Evolutionary conservation across 1,140 invertebrate genomes (phyloP), one percentile per base, ranked within the genome.

Genomic region (Steinernema khuongi): DNA sequence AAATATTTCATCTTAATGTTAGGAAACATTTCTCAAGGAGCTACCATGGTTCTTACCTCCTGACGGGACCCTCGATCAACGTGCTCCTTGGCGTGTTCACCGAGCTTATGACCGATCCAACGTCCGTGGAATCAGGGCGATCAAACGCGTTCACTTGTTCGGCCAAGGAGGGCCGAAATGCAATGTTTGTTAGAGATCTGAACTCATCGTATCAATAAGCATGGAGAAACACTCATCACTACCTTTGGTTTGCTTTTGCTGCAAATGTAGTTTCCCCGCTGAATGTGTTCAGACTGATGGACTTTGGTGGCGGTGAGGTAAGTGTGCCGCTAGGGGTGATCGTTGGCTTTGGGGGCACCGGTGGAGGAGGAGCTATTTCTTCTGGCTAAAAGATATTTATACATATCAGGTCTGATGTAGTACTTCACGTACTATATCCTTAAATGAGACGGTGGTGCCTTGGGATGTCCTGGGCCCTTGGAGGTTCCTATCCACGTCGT

Each of bases 111-210:
- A 60, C 11, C 7, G 50, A 60, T 11, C 50, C 50, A 26, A 60
- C 50, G 19, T 60, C 50, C 50, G 50, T 60, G 14, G 75, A 76
- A 11, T 77, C 75, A 0, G 75, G 72, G 44, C 75, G 60, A 17
- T 77, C 75, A 29, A 77, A 77, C 7, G 74, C 71, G 7, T 68
- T 69, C n/a, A 70, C 50, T 43, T 30, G 72, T 0, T 32, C 43
- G 31, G 50, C 29, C 11, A 69, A 18, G 19, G 69, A 68, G n/a
- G 73, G 70, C 19, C 71, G 72, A 67, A 77, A 77, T 7, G 72
- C 50, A 7, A 77, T 60, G 36, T 74, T 77, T 1, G 75, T 77
- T 2, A 77, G 70, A 4, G 75, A 77, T 33, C 71, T 76, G 18
- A 74, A 74, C 18, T 14, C n/a, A n/a, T n/a, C n/a, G n/a, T n/a